A percentile compares a stretch with the other conserved stretches of the same genome.
Evolutionary conservation across 2,797 vertebrate species (phyloP).

Genomic region (Lates japonicus): DNA sequence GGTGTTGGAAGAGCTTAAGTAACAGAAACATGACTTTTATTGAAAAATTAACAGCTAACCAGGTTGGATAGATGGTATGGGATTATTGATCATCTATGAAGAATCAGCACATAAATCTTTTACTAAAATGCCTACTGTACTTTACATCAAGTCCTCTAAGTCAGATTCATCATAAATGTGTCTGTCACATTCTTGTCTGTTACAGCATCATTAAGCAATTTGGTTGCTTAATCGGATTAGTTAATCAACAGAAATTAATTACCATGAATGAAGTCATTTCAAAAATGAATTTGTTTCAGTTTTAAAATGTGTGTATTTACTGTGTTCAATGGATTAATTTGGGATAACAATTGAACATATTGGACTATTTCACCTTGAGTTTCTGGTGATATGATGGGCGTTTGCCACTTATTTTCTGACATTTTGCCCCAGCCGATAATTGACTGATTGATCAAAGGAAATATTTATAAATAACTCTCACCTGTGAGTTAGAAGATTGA

Average conservation of each 20-base stretch:
- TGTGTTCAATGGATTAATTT: too few species aligned
- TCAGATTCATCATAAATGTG: too few species aligned
- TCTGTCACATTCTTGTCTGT: neutral
- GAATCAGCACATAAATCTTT: neutral
- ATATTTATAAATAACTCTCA: neutral
- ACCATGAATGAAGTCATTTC: too few species aligned
- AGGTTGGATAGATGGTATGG: neutral
- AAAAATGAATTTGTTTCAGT: too few species aligned
- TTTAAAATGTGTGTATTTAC: too few species aligned
- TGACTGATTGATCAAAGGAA: neutral
- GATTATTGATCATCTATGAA: neutral
- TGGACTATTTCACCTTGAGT: neutral
- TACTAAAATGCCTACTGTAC: neutral
- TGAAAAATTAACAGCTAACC: neutral
- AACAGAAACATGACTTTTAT: slow-evolving; percentile 1
- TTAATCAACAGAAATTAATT: neutral
- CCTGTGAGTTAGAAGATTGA: neutral
- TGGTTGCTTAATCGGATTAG: neutral
- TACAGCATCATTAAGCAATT: neutral
- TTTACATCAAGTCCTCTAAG: neutral
- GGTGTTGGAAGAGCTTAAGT: neutral
- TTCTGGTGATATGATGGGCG: too few species aligned
- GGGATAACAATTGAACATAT: too few species aligned
- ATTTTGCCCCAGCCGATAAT: too few species aligned
- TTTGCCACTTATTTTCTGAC: neutral